Conservation (phyloP, 2,888 invertebrate genomes). For the Drosophila helvetica region DNA sequence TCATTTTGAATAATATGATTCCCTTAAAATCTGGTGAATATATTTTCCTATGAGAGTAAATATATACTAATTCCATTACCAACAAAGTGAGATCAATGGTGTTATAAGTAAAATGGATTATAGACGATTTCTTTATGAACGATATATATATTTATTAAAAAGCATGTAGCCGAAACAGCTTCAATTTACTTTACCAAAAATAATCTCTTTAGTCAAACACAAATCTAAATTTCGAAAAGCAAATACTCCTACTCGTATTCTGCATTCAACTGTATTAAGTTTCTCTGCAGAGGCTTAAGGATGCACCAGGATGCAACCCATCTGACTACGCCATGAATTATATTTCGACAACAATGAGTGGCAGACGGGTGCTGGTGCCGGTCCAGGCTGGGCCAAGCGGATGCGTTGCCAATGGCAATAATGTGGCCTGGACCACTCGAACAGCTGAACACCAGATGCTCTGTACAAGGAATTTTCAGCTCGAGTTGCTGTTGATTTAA, state of each 20-base stretch:
- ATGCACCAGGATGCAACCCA: conserved; percentile 5
- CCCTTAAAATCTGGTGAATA: too few relatives aligned
- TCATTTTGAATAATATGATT: too few relatives aligned
- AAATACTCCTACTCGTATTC: not conserved
- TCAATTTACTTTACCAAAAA: not conserved
- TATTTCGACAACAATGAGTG: conserved; percentile 39
- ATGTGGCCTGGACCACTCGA: conserved; percentile 40
- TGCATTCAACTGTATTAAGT: not conserved
- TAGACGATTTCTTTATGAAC: too few relatives aligned
- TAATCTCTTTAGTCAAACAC: not conserved
- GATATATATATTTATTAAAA: too few relatives aligned
- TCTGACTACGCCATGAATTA: conserved; percentile 29
- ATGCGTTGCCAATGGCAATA: conserved; percentile 46
- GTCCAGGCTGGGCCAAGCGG: conserved; percentile 16
- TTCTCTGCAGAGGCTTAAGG: not conserved
- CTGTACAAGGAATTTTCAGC: conserved; percentile 52
- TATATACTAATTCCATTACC: too few relatives aligned
- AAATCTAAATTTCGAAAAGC: too few relatives aligned
- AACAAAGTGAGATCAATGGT: too few relatives aligned
- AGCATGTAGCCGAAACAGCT: not conserved
- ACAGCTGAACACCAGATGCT: conserved; percentile 13
- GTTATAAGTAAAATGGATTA: too few relatives aligned
- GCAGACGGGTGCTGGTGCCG: conserved; percentile 1
- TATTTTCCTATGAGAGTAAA: too few relatives aligned
- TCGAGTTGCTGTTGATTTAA: conserved; percentile 77